Conservation (phyloP, 2,888 invertebrate species). For the Deilephila porcellus region DNA sequence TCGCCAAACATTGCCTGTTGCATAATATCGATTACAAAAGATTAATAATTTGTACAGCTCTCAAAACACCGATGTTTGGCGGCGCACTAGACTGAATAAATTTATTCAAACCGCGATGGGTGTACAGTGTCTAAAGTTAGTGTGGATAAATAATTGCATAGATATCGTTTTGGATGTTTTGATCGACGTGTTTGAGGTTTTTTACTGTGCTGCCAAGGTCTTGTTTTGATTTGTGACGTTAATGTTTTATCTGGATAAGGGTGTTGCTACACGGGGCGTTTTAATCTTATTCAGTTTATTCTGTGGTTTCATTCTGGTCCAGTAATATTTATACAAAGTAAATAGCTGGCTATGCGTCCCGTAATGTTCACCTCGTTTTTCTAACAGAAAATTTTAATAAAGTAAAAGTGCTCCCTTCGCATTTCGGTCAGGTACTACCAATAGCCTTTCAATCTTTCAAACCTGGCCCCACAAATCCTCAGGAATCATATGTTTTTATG, state of each 20-base stretch:
- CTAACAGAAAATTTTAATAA: no score
- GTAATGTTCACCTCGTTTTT: no score
- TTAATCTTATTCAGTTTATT: not conserved
- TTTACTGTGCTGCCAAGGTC: conserved; percentile 15
- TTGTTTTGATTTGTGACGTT: conserved; percentile 16
- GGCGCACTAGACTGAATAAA: conserved; percentile 3
- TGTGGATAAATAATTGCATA: conserved; percentile 25
- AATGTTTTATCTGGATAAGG: no score
- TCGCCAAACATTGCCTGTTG: conserved; percentile 9
- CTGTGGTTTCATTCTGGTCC: not conserved
- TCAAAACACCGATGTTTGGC: not conserved
- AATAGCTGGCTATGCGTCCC: no score
- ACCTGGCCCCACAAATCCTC: no score
- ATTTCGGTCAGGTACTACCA: no score
- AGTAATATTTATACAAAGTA: no score
- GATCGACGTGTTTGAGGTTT: conserved; percentile 4
- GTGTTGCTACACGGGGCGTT: not conserved
- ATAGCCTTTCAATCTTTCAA: no score
- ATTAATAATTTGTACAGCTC: conserved; percentile 9
- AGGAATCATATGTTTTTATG: no score
- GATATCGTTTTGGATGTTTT: conserved; percentile 9
- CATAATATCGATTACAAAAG: not conserved
- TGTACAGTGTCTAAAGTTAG: not conserved
- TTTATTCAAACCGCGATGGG: conserved; percentile 4
- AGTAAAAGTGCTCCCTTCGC: no score